Percentiles rank a stretch among this genome's conserved stretches.
Conservation (phyloP, 2,797 vertebrate genomes). For the Perodicticus potto region DNA sequence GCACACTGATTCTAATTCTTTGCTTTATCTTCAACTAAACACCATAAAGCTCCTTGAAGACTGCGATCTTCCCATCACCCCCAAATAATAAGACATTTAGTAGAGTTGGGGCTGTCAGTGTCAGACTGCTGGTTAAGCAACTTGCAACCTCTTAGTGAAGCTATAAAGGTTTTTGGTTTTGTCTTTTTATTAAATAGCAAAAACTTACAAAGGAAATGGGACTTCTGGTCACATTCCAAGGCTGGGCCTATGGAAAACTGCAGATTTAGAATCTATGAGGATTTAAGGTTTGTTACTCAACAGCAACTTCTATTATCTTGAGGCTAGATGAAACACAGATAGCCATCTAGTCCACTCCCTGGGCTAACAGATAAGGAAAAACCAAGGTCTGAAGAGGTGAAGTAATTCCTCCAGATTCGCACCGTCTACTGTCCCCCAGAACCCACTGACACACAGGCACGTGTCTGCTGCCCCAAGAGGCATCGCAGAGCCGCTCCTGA, state of each 20-base stretch:
- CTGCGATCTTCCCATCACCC: fast-evolving
- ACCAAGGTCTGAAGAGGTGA: neutral
- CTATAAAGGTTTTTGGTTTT: neutral
- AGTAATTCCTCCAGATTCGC: neutral
- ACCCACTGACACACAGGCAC: fast-evolving
- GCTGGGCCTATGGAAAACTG: neutral
- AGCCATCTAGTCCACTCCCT: neutral
- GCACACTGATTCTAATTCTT: neutral
- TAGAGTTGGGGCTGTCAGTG: neutral
- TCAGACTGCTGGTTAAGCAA: neutral
- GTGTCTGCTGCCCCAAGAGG: neutral
- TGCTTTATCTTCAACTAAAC: neutral
- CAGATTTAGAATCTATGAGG: neutral
- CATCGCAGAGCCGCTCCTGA: neutral
- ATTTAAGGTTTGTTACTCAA: slow-evolving; percentile 37
- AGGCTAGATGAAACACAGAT: neutral
- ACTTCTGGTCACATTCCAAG: slow-evolving; percentile 3
- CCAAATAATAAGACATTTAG: neutral
- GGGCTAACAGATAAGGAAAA: slow-evolving; percentile 25
- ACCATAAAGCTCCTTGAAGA: neutral
- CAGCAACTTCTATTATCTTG: neutral
- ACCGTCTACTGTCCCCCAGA: neutral
- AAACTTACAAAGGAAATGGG: slow-evolving; percentile 34
- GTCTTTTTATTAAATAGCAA: slow-evolving; percentile 49
- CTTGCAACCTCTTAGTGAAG: neutral